These are phyloP conservation scores for Bostrychus sinensis DNA, from an alignment of 2,113 vertebrate genomes.

Conservation along the genomic window DNA sequence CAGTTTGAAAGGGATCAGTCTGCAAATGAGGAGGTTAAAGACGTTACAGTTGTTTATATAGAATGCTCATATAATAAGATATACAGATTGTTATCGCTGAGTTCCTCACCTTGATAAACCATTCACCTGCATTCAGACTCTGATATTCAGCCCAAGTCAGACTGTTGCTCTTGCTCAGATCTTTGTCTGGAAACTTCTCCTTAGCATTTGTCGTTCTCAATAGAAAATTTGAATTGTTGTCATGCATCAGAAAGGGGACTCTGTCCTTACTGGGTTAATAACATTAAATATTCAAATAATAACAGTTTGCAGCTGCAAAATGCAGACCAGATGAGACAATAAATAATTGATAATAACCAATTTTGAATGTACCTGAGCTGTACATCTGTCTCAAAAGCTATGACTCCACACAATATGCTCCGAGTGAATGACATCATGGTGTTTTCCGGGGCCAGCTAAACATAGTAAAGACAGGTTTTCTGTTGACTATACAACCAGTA, in stretches of 20 bases:
- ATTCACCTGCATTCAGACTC: constrained; percentile 87
- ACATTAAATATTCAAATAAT: neutral
- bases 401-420: constrained; percentile 80
- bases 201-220: constrained; percentile 86
- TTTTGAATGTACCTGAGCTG: constrained; percentile 84
- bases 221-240: constrained; percentile 71
- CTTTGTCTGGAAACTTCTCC: constrained; percentile 68
- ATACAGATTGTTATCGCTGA: neutral
- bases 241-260: constrained; percentile 93
- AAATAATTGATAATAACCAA: neutral
- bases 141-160: constrained; percentile 83
- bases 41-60: neutral
- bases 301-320: neutral
- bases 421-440: constrained; percentile 91
- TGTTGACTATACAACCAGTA: neutral
- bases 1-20: constrained; percentile 83
- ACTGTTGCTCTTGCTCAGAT: constrained; percentile 58
- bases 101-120: constrained; percentile 89
- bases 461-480: constrained; percentile 37
- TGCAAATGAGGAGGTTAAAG: constrained; percentile 50
- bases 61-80: constrained; percentile 1
- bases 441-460: constrained; percentile 93
- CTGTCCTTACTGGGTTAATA: constrained; percentile 73
- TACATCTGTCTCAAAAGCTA: constrained; percentile 90
- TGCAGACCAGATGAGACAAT: neutral